Conservation (phyloP, 2,113 vertebrate genomes). For the Quiscalus mexicanus region DNA sequence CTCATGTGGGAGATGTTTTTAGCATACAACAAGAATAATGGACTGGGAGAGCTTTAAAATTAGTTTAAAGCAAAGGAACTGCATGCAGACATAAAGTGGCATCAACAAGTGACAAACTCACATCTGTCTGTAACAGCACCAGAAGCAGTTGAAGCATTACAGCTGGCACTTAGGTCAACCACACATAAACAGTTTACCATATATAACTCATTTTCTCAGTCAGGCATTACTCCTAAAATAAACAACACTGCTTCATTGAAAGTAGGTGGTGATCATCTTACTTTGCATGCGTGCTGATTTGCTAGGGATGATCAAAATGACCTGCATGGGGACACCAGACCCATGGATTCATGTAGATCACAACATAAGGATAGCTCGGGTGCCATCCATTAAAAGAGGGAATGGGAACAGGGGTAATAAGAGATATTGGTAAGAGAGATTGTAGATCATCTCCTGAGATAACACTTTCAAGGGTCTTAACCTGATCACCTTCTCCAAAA, state of each 20-base stretch:
- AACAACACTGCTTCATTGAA: background rate
- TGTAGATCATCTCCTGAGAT: background rate
- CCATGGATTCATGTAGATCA: rapidly evolving
- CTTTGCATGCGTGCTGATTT: background rate
- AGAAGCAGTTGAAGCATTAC: background rate
- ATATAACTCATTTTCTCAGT: background rate
- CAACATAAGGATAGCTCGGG: background rate
- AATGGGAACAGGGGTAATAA: background rate
- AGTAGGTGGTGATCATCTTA: background rate
- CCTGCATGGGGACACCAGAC: rapidly evolving
- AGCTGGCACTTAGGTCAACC: background rate
- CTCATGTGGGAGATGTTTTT: background rate
- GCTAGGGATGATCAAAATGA: background rate
- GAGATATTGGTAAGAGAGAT: background rate
- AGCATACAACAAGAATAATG: background rate
- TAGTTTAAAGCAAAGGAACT: background rate
- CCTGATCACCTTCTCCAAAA: background rate
- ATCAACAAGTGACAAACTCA: background rate
- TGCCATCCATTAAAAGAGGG: background rate
- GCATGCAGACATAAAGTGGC: background rate
- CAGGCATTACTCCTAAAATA: background rate
- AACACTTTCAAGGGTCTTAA: background rate
- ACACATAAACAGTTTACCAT: rapidly evolving
- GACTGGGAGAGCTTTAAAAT: background rate
- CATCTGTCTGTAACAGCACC: background rate